A percentile compares a stretch with the other conserved stretches of the same genome.
phyloP scores from a whole-genome alignment of 1,140 invertebrate species.

The Drosophila funebris region DNA sequence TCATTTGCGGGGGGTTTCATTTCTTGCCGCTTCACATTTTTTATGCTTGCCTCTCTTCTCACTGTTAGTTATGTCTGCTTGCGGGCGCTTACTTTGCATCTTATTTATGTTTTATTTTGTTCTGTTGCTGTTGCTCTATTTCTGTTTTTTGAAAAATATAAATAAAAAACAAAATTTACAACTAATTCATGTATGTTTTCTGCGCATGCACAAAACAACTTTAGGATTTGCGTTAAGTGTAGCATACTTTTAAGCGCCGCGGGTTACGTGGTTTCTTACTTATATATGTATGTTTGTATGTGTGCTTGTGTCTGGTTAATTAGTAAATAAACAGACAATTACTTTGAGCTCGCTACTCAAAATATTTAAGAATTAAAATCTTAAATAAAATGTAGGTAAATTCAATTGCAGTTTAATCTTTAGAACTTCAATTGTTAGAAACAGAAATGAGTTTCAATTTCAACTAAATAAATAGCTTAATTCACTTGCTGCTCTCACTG shows the following conservation, averaged over 20 bases:
- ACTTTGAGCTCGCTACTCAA: slow-evolving; percentile 29
- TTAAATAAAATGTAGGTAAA: not conserved
- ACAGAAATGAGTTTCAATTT: not conserved
- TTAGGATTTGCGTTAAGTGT: slow-evolving; percentile 59
- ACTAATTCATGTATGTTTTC: slow-evolving; percentile 40
- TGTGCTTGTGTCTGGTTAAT: slow-evolving; percentile 40
- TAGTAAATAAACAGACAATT: slow-evolving; percentile 54
- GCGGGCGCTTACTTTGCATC: slow-evolving; percentile 67
- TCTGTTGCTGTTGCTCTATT: slow-evolving; percentile 58
- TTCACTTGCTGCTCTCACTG: too few species aligned
- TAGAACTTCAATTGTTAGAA: too few species aligned
- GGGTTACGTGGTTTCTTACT: too few species aligned
- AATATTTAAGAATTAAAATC: too few species aligned
- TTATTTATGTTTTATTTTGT: slow-evolving; percentile 69
- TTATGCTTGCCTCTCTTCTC: slow-evolving; percentile 67
- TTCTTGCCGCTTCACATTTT: slow-evolving; percentile 54
- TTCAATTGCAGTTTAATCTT: not conserved
- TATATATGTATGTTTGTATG: slow-evolving; percentile 5
- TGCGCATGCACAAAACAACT: slow-evolving; percentile 45
- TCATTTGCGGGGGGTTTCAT: slow-evolving; percentile 43
- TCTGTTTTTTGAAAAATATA: slow-evolving; percentile 34
- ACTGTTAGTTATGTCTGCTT: slow-evolving; percentile 77
- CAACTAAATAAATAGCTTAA: too few species aligned
- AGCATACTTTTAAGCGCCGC: slow-evolving; percentile 42
- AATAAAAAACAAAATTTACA: slow-evolving; percentile 18